Base-by-base conservation (phyloP, 1,140 invertebrate species). In the Tribolium castaneum region DNA sequence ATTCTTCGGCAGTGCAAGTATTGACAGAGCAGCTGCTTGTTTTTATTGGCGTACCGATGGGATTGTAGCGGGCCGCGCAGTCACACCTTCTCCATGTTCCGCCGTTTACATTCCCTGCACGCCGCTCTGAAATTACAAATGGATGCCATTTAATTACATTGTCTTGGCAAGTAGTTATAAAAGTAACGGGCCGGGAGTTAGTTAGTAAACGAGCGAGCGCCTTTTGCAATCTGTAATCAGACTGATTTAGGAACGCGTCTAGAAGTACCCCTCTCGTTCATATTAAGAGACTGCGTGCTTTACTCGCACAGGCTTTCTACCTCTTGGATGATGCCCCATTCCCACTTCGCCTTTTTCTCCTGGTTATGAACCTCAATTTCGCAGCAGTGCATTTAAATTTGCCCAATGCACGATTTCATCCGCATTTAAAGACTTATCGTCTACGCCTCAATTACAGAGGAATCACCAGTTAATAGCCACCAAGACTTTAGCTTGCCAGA, bases 91-190 rank as follows among this genome's bases (percentile, higher is more conserved):
- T 86, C 83, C 84, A 86, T 86, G 85, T 86, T 84, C 80, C 79
- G 80, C 82, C 80, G 83, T 85, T 84, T 84, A 84, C 84, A 85
- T 85, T 84, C 85, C 76, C 83, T 80, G 82, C 84, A 86, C 84
- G 83, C 83, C 80, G 80, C 79, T 82, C 79, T 80, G 81, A 86
- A 85, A 85, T 86, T 86, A 86, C 85, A 84, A 86, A 86, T 86
- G 85, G 85, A 85, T 86, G 85, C 84, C 85, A 86, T 85, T 86
- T 86, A 86, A 86, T 86, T 86, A 86, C 85, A 85, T 85, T 86
- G 85, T 85, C 85, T 85, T 84, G 84, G 82, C 85, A 84, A 85
- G 80, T 84, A 85, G 85, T 85, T 86, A 83, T 86, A 85, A 85
- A 86, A 85, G 84, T 85, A 86, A 86, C 82, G 81, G 84, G 77